Conservation (phyloP, 1,140 invertebrate genomes). For the Drosophila quadrilineata region DNA sequence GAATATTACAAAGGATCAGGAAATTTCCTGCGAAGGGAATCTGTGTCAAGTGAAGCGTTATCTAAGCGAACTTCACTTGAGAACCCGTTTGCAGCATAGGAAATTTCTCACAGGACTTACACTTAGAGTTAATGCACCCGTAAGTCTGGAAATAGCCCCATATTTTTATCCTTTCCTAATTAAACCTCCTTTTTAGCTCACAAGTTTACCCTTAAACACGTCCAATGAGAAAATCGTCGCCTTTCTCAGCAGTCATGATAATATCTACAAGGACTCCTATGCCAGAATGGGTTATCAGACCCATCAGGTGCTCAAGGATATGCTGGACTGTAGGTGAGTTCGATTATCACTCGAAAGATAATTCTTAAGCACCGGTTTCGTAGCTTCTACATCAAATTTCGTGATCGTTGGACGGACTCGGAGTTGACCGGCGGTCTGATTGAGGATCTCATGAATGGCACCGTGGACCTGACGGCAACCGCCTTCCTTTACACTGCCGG, state of each 20-base stretch:
- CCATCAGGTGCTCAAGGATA: constrained; percentile 32
- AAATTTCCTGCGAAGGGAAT: constrained; percentile 40
- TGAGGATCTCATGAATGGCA: constrained; percentile 35
- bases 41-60: constrained; percentile 43
- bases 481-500: constrained; percentile 39
- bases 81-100: constrained; percentile 51
- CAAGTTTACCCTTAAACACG: constrained; percentile 24
- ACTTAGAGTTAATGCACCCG: constrained; percentile 47
- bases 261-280: constrained; percentile 37
- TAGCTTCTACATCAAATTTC: constrained; percentile 46
- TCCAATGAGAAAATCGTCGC: constrained; percentile 18
- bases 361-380: not conserved
- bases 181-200: constrained; percentile 8
- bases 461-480: constrained; percentile 49
- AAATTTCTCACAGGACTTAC: constrained; percentile 54
- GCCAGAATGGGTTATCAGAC: constrained; percentile 49
- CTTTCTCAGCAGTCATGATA: constrained; percentile 31
- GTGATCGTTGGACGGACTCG: constrained; percentile 63
- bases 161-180: not conserved
- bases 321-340: constrained; percentile 61
- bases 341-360: rapidly evolving
- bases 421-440: constrained; percentile 59
- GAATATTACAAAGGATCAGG: constrained; percentile 62
- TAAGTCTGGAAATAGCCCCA: not conserved
- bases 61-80: constrained; percentile 51